A percentile compares a stretch with the other conserved stretches of the same genome.
These are phyloP conservation scores for Pterocles orientalis DNA, from an alignment of 2,113 vertebrate genomes.

Conservation along the genomic window DNA sequence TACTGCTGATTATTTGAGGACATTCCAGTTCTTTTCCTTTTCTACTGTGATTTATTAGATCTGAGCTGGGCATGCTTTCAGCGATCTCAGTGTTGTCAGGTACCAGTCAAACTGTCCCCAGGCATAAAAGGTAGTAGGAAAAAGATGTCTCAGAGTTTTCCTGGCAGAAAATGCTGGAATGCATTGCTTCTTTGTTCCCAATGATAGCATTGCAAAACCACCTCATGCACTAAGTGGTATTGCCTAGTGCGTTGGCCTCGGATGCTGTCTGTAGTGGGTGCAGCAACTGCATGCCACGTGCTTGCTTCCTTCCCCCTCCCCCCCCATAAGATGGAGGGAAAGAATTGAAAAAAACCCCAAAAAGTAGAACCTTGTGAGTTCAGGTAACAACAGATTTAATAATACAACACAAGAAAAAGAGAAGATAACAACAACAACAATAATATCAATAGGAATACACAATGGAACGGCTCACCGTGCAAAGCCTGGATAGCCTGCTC, in stretches of 20 bases:
- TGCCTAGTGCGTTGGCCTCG: background rate
- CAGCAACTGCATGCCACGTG: no score
- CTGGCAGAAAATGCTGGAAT: background rate
- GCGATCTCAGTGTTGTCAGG: background rate
- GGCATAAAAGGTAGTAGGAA: background rate
- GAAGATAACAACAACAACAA: no score
- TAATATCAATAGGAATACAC: no score
- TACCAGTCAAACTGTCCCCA: background rate
- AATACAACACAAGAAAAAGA: no score
- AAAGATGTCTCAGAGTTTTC: background rate
- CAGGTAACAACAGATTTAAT: no score
- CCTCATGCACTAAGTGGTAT: background rate
- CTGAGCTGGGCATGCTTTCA: background rate
- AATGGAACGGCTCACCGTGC: no score
- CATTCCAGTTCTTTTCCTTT: background rate
- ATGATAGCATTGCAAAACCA: background rate
- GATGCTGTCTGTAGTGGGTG: background rate
- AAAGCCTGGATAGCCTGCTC: no score
- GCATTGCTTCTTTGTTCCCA: background rate
- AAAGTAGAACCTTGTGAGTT: no score
- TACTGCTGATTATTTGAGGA: background rate
- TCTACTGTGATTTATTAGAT: background rate
- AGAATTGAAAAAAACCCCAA: no score
- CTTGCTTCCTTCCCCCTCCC: no score
- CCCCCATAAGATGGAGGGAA: no score